Evolutionary conservation across 2,113 vertebrate genomes (phyloP), one percentile per base, ranked within the genome.

Genomic region (Pitta sordida): DNA sequence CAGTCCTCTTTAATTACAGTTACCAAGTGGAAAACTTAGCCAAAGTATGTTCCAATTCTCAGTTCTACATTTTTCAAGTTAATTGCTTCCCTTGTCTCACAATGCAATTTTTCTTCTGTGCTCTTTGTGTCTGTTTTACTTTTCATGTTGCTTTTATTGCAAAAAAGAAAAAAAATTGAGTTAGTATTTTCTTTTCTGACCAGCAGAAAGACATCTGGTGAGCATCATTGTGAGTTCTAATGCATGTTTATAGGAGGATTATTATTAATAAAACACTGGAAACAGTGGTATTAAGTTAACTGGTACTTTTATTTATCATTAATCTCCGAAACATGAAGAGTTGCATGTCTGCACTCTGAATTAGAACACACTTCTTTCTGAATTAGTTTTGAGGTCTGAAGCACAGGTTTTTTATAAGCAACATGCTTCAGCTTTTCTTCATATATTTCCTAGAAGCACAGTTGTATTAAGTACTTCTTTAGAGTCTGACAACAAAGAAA

Each of bases 11-110:
- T 94, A 94, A 95, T 89, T 88, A 94, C 43, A 84, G 58, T 73
- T 62, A 94, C 37, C 13, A 85, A 92, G 49, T 27, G 67, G 81
- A 94, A 94, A 82, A 79, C 32, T 58, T 62, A 74, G 65, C 84
- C 84, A 93, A 96, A 89, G 23, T 67, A 80, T 92, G 80, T 67
- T 93, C 93, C 69, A 59, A 95, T 94, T 95, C 91, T 82, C 36
- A 67, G 67, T 83, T 91, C 23, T 41, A 75, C 65, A 91, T 94
- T 91, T 94, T 89, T 96, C 86, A 94, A 86, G 34, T 95, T 93
- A 94, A 95, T 91, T 85, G 81, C 84, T 80, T 83, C 22, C 23
- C 36, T 48, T 11, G 24, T 32, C 44, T 19, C 15, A 26, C 41
- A 27, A 76, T 67, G 43, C 39, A 80, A 73, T 92, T 86, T 93